These are phyloP conservation scores for Diprion similis DNA, from an alignment of 1,140 invertebrate species.

Conservation along the genomic window DNA sequence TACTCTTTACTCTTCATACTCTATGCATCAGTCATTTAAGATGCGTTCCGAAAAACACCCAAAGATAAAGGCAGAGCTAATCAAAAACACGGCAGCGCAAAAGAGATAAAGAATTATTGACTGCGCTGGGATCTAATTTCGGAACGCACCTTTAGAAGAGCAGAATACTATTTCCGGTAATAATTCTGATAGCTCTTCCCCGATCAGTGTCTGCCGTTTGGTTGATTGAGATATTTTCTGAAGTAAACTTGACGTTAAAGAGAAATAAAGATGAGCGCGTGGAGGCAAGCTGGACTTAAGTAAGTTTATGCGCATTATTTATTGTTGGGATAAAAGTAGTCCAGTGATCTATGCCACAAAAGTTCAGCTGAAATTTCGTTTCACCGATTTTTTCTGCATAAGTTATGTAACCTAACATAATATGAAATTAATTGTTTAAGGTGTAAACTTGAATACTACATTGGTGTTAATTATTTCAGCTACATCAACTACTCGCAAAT, in stretches of 20 bases:
- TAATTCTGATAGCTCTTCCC: too few species aligned
- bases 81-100: too few species aligned
- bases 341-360: conserved; percentile 26
- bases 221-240: not conserved
- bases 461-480: conserved; percentile 63
- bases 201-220: not conserved
- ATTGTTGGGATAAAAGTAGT: conserved; percentile 27
- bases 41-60: too few species aligned
- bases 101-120: too few species aligned
- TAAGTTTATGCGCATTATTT: conserved; percentile 52
- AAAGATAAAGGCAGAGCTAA: too few species aligned
- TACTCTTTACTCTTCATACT: too few species aligned
- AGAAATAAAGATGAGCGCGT: conserved; percentile 64
- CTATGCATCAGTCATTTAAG: too few species aligned
- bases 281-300: conserved; percentile 72
- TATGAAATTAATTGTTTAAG: conserved; percentile 16
- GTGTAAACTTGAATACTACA: conserved; percentile 23
- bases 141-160: too few species aligned
- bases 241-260: not conserved
- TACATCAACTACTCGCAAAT: conserved; percentile 94
- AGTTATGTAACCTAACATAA: conserved; percentile 25
- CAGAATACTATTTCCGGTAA: too few species aligned
- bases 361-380: conserved; percentile 41
- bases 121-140: too few species aligned
- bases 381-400: conserved; percentile 15